These are phyloP conservation scores for Cyclura pinguis DNA, from an alignment of 2,797 vertebrate species.

Conservation along the genomic window DNA sequence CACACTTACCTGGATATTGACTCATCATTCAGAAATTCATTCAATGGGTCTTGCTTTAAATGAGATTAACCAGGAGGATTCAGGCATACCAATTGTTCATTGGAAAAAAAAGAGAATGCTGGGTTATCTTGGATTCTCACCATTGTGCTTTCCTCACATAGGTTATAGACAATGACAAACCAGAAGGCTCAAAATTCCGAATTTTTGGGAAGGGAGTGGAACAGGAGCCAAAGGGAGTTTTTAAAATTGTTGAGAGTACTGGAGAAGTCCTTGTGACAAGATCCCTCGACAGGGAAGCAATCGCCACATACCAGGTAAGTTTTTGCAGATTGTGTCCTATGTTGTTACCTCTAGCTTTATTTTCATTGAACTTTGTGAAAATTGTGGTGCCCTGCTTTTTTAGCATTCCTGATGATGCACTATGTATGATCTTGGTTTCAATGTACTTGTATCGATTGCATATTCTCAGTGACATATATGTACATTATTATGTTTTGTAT, in stretches of 20 bases:
- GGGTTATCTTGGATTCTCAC: not conserved
- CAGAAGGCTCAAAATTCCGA: slow-evolving; percentile 88
- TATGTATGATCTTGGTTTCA: not conserved
- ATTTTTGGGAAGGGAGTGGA: slow-evolving; percentile 93
- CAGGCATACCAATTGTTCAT: not conserved
- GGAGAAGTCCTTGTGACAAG: slow-evolving; percentile 92
- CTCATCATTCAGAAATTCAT: too few species aligned
- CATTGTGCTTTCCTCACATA: slow-evolving; percentile 66
- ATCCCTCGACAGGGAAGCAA: slow-evolving; percentile 89
- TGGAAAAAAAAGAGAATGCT: not conserved
- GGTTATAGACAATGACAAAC: slow-evolving; percentile 89
- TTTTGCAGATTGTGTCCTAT: accelerated
- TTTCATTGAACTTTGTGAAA: not conserved
- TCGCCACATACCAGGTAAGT: slow-evolving; percentile 91
- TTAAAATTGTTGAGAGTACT: slow-evolving; percentile 89
- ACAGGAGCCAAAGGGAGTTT: slow-evolving; percentile 92
- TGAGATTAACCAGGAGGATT: too few species aligned
- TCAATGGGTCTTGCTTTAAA: too few species aligned
- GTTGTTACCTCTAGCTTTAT: not conserved
- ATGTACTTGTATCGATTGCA: not conserved
- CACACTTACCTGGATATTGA: too few species aligned
- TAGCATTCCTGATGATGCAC: not conserved
- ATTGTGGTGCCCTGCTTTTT: too few species aligned
- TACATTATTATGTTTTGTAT: too few species aligned
- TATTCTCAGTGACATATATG: too few species aligned